Evolutionary conservation across 2,113 vertebrate genomes (phyloP).

Genomic region (Mustela lutreola): DNA sequence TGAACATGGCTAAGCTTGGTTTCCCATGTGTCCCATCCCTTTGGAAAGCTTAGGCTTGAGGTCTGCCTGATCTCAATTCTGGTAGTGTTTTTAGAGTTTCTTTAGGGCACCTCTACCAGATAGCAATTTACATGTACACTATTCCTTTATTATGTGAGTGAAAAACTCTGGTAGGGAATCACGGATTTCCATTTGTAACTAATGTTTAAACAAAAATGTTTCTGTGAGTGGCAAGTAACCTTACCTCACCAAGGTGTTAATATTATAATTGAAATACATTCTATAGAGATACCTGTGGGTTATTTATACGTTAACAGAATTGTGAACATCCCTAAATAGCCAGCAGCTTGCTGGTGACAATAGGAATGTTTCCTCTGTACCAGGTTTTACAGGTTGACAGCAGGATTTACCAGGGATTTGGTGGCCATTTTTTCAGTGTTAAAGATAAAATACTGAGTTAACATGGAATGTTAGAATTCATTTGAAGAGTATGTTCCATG

Average conservation of each 20-base stretch:
- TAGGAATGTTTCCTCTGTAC: not conserved
- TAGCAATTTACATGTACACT: not conserved
- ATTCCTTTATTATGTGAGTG: not conserved
- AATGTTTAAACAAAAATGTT: not conserved
- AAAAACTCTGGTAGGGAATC: not conserved
- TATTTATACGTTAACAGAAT: not conserved
- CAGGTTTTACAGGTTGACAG: not conserved
- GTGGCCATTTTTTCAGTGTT: not conserved
- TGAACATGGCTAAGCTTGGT: not conserved
- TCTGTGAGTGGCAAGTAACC: not conserved
- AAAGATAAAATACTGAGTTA: constrained; percentile 10
- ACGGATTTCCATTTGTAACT: not conserved
- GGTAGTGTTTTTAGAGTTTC: not conserved
- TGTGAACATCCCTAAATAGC: not conserved
- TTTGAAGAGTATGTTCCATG: constrained; percentile 9
- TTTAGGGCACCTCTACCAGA: not conserved
- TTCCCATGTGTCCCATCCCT: not conserved
- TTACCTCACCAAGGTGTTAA: not conserved
- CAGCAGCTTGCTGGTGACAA: not conserved
- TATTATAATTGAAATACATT: not conserved
- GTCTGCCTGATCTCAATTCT: not conserved
- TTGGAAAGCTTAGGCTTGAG: not conserved
- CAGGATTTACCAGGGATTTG: not conserved
- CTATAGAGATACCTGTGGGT: not conserved
- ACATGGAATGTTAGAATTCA: not conserved